phyloP scores from a whole-genome alignment of 2,797 vertebrate species.

The Aselliscus stoliczkanus region DNA sequence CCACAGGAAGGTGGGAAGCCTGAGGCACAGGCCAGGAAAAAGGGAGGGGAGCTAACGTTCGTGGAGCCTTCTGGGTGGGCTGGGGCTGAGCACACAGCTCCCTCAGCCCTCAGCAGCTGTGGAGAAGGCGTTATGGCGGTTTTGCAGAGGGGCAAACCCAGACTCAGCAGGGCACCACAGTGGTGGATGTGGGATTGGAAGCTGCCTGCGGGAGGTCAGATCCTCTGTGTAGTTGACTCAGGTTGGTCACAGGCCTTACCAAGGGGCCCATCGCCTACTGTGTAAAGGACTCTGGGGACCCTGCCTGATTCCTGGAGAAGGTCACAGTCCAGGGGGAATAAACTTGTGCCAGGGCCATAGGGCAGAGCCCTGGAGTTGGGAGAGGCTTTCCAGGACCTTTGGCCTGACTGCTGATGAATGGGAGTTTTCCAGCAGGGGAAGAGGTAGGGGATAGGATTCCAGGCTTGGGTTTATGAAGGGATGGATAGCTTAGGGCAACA shows the following conservation, averaged over 20 bases:
- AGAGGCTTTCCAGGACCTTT: neutral
- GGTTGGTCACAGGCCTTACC: too few species aligned
- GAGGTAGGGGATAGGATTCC: rapidly evolving
- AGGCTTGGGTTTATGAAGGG: neutral
- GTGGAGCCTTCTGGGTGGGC: too few species aligned
- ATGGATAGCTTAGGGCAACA: neutral
- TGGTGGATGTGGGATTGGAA: neutral
- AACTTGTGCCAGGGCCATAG: neutral
- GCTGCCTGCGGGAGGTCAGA: neutral
- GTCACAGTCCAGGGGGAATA: neutral
- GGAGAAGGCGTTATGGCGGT: neutral
- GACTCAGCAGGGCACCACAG: neutral
- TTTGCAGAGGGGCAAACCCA: neutral
- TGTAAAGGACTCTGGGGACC: neutral
- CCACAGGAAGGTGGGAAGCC: neutral
- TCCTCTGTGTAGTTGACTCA: neutral
- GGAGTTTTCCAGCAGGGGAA: neutral
- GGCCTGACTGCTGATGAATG: neutral
- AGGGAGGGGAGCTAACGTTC: rapidly evolving
- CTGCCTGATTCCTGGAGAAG: neutral
- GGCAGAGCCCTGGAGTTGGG: neutral
- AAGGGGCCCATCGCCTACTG: neutral
- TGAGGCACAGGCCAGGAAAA: neutral
- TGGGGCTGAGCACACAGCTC: neutral
- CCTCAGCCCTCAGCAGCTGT: neutral